phyloP scores from a whole-genome alignment of 2,113 vertebrate genomes.

The Trematocara nigrifrons region DNA sequence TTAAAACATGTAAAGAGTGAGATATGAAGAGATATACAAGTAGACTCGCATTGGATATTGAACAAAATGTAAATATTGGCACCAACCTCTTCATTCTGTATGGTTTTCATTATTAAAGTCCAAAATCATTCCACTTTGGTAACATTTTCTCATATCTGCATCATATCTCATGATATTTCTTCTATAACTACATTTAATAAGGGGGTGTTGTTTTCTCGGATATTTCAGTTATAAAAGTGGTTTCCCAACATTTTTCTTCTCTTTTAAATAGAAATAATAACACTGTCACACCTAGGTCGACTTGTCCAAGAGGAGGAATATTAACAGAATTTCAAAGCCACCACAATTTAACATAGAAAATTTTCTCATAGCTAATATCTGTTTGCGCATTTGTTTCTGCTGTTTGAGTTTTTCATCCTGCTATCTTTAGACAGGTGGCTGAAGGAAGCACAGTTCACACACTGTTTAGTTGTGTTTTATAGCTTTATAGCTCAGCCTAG shows the following conservation, averaged over 20 bases:
- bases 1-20: background rate
- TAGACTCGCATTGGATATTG: background rate
- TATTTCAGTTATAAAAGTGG: background rate
- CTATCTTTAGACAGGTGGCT: background rate
- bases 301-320: background rate
- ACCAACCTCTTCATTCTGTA: background rate
- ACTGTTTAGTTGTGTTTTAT: background rate
- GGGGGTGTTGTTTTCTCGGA: fast-evolving
- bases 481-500: background rate
- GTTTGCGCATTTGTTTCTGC: background rate
- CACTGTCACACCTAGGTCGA: background rate
- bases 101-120: background rate
- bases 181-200: background rate
- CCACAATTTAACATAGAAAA: too few relatives aligned
- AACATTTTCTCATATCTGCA: background rate
- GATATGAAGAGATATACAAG: background rate
- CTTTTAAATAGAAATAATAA: background rate
- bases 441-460: background rate
- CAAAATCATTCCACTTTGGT: background rate
- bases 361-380: background rate
- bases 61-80: background rate
- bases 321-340: background rate
- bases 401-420: background rate
- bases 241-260: background rate
- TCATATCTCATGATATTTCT: background rate